These are phyloP conservation scores for rat (Rattus norvegicus) DNA, from an alignment of 2,113 vertebrate genomes.

Conservation along the genomic window GRCr8 NC_086021.1:70456001-70456500, in stretches of 20 bases:
- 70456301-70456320: neutral
- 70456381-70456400: neutral
- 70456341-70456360: neutral
- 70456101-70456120: neutral
- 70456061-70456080: neutral
- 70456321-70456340: neutral
- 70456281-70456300: neutral
- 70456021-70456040: no score
- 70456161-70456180: no score
- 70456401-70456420: neutral
- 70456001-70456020: no score
- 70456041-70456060: no score
- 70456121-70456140: neutral
- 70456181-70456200: neutral
- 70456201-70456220: neutral
- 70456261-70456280: neutral
- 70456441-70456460: neutral
- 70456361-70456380: neutral
- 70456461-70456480: neutral
- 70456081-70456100: neutral
- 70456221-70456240: neutral
- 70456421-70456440: neutral
- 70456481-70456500: neutral
- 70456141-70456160: no score
- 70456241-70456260: neutral